A percentile compares a stretch with the other conserved stretches of the same genome.
phyloP scores from a whole-genome alignment of 2,888 invertebrate genomes.

The Iphiclides podalirius region DNA sequence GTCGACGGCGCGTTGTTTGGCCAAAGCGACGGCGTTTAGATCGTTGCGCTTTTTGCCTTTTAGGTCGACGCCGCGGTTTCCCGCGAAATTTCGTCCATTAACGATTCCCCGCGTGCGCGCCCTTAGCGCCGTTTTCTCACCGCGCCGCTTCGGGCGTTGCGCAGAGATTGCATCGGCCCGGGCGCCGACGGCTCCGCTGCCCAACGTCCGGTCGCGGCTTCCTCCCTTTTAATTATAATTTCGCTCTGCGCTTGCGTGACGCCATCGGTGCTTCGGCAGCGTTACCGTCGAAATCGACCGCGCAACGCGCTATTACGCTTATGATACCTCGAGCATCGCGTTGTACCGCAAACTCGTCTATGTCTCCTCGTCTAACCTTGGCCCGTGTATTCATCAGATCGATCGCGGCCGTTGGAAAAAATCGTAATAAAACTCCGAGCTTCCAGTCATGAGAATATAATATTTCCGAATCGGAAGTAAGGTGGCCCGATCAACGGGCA shows the following conservation, averaged over 20 bases:
- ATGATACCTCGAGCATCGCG: too few species aligned
- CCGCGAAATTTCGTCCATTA: conserved; percentile 52
- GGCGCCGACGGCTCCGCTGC: conserved; percentile 60
- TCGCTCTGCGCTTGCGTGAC: conserved; percentile 50
- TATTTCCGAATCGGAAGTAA: conserved; percentile 80
- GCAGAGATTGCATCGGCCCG: conserved; percentile 62
- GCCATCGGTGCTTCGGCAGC: conserved; percentile 26
- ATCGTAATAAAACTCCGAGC: conserved; percentile 59
- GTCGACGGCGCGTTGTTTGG: not conserved
- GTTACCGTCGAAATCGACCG: conserved; percentile 20
- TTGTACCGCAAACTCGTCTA: too few species aligned
- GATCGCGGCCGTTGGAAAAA: conserved; percentile 2
- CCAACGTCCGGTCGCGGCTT: conserved; percentile 63
- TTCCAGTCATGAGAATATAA: conserved; percentile 68
- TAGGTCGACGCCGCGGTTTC: conserved; percentile 27
- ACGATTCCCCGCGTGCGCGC: conserved; percentile 53
- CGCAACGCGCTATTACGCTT: too few species aligned
- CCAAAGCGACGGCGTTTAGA: not conserved
- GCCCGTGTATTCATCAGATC: not conserved
- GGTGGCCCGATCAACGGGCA: conserved; percentile 70
- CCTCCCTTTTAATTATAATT: conserved; percentile 72
- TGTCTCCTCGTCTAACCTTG: too few species aligned
- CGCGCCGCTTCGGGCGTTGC: conserved; percentile 37
- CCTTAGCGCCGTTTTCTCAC: conserved; percentile 63
- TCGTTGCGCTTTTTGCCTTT: too few species aligned